These are phyloP conservation scores for Anguilla japonica DNA, from an alignment of 2,113 vertebrate species.

Conservation along the genomic window DNA sequence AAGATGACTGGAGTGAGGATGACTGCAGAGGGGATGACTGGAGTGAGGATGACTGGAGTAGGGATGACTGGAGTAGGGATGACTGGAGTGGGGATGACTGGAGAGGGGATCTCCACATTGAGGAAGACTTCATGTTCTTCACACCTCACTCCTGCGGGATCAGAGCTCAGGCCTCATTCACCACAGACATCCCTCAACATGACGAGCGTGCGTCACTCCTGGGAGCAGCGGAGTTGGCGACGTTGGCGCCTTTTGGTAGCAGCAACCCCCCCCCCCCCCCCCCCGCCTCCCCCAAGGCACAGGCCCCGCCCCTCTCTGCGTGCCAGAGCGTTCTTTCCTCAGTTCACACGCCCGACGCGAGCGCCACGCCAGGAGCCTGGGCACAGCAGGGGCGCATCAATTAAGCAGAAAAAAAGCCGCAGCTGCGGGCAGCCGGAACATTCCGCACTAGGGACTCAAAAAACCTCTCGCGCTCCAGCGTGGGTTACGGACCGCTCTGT, in stretches of 20 bases:
- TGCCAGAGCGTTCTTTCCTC: neutral
- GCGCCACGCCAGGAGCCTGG: neutral
- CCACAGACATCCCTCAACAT: slow-evolving; percentile 14
- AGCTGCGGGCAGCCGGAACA: slow-evolving; percentile 12
- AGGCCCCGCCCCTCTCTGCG: neutral
- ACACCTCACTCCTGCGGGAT: neutral
- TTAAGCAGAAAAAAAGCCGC: neutral
- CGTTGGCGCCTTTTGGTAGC: no score
- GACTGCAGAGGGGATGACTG: no score
- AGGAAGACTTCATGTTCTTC: neutral
- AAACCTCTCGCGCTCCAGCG: slow-evolving; percentile 1
- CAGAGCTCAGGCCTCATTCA: neutral
- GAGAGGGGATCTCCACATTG: no score
- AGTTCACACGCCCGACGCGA: neutral
- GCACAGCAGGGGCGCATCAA: slow-evolving; percentile 30
- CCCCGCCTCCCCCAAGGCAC: neutral
- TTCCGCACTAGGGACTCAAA: slow-evolving; percentile 22
- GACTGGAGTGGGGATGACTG: neutral
- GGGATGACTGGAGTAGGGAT: no score
- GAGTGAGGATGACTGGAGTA: no score
- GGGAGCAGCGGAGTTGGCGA: neutral
- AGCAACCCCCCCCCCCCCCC: no score
- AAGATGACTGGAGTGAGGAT: no score
- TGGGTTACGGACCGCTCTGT: neutral
- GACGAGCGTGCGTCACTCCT: neutral